These are phyloP conservation scores for Antigone vipio DNA, from an alignment of 2,113 vertebrate species.

Conservation along the genomic window DNA sequence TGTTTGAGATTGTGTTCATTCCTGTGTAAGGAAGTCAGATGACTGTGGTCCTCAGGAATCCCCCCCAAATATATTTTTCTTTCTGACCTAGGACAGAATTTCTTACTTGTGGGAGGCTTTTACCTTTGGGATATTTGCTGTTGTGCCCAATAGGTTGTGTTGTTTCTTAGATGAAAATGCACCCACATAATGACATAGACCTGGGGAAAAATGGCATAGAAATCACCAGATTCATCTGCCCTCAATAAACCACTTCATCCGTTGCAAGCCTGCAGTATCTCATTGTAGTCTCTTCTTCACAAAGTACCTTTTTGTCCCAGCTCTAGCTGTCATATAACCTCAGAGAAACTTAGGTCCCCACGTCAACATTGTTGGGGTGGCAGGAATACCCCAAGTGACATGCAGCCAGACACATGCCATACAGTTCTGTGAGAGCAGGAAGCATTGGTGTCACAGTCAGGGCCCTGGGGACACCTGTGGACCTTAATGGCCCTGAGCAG, in stretches of 20 bases:
- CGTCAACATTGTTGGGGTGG: neutral
- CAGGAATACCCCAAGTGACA: neutral
- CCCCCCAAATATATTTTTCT: neutral
- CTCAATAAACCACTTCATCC: neutral
- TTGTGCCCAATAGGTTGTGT: neutral
- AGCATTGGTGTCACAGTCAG: neutral
- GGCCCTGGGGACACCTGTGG: neutral
- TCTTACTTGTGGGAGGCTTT: neutral
- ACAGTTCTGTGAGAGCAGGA: neutral
- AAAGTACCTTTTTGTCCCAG: neutral
- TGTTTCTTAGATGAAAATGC: neutral
- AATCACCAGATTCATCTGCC: neutral
- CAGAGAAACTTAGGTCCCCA: neutral
- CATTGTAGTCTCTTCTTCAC: neutral
- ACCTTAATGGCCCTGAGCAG: neutral
- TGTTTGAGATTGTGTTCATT: neutral
- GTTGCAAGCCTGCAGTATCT: neutral
- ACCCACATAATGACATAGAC: neutral
- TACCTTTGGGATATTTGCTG: neutral
- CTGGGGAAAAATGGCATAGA: neutral
- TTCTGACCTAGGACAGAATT: neutral
- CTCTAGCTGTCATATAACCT: neutral
- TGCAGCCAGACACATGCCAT: no score
- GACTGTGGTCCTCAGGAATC: neutral
- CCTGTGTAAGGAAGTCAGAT: neutral